Evolutionary conservation across 1,140 invertebrate genomes (phyloP).

Genomic region (Euwallacea similis): DNA sequence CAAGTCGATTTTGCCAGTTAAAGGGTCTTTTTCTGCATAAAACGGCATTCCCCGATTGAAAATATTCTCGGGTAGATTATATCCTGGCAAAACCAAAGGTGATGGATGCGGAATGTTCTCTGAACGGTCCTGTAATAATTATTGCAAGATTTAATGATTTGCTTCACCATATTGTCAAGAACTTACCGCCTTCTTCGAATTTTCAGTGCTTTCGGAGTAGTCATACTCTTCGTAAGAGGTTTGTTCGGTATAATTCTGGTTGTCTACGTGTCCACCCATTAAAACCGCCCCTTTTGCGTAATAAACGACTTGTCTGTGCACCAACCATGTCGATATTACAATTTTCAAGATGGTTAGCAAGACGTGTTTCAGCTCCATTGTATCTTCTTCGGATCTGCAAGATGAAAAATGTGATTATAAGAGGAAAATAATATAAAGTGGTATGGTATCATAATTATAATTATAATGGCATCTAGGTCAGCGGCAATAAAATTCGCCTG

Average conservation of each 20-base stretch:
- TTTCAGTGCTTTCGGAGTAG: slow-evolving; percentile 25
- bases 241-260: slow-evolving; percentile 36
- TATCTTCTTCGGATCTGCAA: no score
- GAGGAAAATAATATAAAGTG: no score
- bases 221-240: slow-evolving; percentile 34
- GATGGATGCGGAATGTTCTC: slow-evolving; percentile 52
- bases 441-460: no score
- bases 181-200: not conserved
- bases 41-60: slow-evolving; percentile 73
- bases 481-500: not conserved
- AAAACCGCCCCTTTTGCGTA: slow-evolving; percentile 42
- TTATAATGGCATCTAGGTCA: slow-evolving; percentile 8
- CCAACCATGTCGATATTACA: slow-evolving; percentile 47
- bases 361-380: slow-evolving; percentile 50
- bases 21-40: slow-evolving; percentile 67
- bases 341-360: slow-evolving; percentile 51
- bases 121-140: slow-evolving; percentile 7
- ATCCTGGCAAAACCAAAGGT: slow-evolving; percentile 49
- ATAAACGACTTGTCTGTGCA: slow-evolving; percentile 13
- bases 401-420: no score
- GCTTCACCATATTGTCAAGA: not conserved
- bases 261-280: slow-evolving; percentile 48
- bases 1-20: slow-evolving; percentile 67
- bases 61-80: slow-evolving; percentile 52
- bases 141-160: not conserved